Base-by-base conservation (phyloP, 2,888 invertebrate genomes). In the Leucophenga montana region DNA sequence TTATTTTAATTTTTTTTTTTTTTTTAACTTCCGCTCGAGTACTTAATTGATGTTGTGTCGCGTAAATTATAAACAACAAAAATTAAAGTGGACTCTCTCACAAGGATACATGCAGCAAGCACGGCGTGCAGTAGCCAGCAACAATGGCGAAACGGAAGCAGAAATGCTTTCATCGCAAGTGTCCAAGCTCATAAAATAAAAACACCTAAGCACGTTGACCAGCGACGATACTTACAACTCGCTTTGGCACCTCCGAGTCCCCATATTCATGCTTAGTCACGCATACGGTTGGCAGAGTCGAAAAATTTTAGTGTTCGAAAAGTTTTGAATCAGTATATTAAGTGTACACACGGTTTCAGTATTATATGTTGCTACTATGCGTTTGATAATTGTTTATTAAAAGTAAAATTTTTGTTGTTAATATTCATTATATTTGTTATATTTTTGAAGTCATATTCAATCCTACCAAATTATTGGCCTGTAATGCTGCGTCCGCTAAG, bases 31-130 rank as follows among this genome's bases (percentile, higher is more conserved):
- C 39, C 39, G 39, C 39, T 39, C 81, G 83, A 87, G 86, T 81
- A 87, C 85, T 87, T 87, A 87, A 87, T 87, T 87, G 87, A 87
- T 87, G 87, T 86, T 87, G 86, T 87, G 87, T 85, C 86, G 85
- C 86, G 86, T 87, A 87, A 87, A 87, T 86, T 87, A 86, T 87
- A 79, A 82, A 82, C 81, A 83, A 84, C 84, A 79, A 85, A 86
- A 85, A 85, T 86, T 86, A 86, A 86, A 86, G 86, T 85, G 83
- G 82, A 83, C 78, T 76, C 73, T 71, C 11, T 3, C 39, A 5
- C 39, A 27, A 27, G 27, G 27, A 27, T 27, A 27, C 65, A 50
- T 54, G 31, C 56, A 57, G 56, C 57, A 70, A n/a, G n/a, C n/a
- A n/a, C n/a, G n/a, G n/a, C n/a, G n/a, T n/a, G 66, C 48, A 44